These are phyloP conservation scores for Cheilinus undulatus DNA, from an alignment of 2,113 vertebrate species.

Conservation along the genomic window DNA sequence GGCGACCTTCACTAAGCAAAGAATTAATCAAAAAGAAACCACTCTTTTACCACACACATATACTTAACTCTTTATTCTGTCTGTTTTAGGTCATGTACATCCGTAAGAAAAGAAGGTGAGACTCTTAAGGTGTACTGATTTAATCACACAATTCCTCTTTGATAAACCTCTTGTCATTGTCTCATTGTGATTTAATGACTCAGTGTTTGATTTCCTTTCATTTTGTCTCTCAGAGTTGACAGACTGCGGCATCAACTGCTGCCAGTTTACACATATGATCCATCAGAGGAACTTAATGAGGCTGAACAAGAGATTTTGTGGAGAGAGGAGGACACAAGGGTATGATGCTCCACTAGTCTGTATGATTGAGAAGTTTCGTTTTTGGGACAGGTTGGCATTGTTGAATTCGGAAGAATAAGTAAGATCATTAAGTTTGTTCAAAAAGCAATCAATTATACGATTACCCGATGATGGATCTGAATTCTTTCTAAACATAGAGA, in stretches of 20 bases:
- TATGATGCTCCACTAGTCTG: constrained; percentile 54
- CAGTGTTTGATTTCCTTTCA: neutral
- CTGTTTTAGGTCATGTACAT: constrained; percentile 90
- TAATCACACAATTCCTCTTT: neutral
- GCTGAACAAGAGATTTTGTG: constrained; percentile 92
- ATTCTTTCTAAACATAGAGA: neutral
- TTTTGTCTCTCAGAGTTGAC: constrained; percentile 84
- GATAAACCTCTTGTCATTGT: neutral
- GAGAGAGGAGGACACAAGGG: constrained; percentile 89
- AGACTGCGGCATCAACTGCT: constrained; percentile 93
- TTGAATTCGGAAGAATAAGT: neutral
- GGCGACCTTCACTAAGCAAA: too few relatives aligned
- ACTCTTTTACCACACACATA: neutral
- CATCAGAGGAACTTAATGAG: constrained; percentile 92
- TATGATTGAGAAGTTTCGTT: neutral
- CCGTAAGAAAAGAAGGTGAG: constrained; percentile 90
- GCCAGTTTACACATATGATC: constrained; percentile 95
- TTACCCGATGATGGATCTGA: neutral
- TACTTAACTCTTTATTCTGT: constrained; percentile 19
- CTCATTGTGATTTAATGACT: neutral
- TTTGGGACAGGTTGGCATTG: neutral
- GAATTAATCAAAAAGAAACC: neutral
- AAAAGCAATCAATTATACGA: neutral
- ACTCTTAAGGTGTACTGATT: neutral
- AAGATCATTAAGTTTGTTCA: neutral